These are phyloP conservation scores for Onychorhynchus coronatus DNA, from an alignment of 2,113 vertebrate genomes.

Conservation along the genomic window DNA sequence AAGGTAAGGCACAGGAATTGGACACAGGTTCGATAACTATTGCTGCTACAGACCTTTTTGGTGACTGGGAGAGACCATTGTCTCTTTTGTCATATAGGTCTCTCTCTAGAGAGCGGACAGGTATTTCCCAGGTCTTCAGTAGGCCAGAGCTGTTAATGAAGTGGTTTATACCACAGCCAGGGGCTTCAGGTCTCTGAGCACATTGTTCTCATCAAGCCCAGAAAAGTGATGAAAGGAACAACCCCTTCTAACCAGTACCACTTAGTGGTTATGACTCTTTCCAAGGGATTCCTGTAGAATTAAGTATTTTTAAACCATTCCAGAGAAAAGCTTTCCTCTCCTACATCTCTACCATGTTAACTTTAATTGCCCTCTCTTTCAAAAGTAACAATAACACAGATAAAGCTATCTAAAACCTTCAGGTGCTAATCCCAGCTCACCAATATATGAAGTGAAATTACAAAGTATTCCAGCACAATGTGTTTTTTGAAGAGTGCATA, in stretches of 20 bases:
- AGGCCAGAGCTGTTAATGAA: not conserved
- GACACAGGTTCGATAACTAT: not conserved
- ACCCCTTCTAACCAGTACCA: not conserved
- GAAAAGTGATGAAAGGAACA: not conserved
- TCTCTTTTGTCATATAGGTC: not conserved
- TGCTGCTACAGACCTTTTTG: not conserved
- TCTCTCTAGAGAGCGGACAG: not conserved
- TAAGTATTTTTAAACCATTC: not conserved
- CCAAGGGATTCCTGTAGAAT: not conserved
- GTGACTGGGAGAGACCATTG: not conserved
- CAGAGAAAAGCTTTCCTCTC: not conserved
- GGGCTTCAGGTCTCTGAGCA: not conserved
- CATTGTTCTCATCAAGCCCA: not conserved
- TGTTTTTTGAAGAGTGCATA: not conserved
- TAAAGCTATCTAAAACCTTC: not conserved
- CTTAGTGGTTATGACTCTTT: not conserved
- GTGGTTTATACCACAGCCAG: not conserved
- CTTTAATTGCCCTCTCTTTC: not conserved
- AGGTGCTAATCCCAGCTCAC: not conserved
- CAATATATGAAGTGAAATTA: not conserved
- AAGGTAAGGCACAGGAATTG: conserved; percentile 17
- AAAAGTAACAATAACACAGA: not conserved
- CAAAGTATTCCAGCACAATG: not conserved
- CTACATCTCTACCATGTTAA: not conserved
- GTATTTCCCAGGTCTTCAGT: not conserved